These are phyloP conservation scores for Pseudachorutes palmiensis DNA, from an alignment of 1,140 invertebrate genomes.

Conservation along the genomic window DNA sequence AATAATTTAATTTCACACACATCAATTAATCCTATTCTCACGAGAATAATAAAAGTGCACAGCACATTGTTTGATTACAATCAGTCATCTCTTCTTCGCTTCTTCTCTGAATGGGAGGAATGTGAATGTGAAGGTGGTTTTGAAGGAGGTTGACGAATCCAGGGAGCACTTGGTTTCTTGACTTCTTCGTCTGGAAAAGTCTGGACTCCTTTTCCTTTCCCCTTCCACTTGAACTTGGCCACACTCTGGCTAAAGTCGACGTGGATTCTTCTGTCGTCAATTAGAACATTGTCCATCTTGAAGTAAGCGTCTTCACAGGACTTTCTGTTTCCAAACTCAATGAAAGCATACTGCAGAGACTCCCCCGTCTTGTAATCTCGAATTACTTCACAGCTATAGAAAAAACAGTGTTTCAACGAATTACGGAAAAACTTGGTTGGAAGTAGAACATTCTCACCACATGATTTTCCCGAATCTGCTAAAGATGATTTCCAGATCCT, in stretches of 20 bases:
- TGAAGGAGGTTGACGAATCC: conserved; percentile 13
- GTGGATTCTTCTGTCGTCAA: conserved; percentile 96
- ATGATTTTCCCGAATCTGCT: conserved; percentile 90
- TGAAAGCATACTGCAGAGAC: conserved; percentile 97
- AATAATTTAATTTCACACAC: no score
- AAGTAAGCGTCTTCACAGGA: conserved; percentile 98
- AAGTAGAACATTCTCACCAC: conserved; percentile 45
- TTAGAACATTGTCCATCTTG: conserved; percentile 99
- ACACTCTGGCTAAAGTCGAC: conserved; percentile 99
- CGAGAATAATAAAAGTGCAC: no score
- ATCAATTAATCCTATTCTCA: no score
- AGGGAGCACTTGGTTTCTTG: conserved; percentile 8
- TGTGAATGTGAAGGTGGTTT: background rate
- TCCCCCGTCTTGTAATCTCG: conserved; percentile 85
- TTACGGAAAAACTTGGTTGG: conserved; percentile 17
- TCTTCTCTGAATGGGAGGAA: no score
- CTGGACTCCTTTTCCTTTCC: conserved; percentile 53
- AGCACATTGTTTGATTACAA: no score
- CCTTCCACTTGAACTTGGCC: conserved; percentile 78
- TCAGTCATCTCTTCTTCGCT: no score
- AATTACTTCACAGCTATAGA: conserved; percentile 86
- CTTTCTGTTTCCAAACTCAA: conserved; percentile 73
- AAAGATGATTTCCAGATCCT: conserved; percentile 97
- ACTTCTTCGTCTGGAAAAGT: conserved; percentile 17
- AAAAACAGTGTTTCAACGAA: conserved; percentile 26